These are phyloP conservation scores for Rhabdomys dilectus DNA, from an alignment of 2,113 vertebrate genomes.

Conservation along the genomic window DNA sequence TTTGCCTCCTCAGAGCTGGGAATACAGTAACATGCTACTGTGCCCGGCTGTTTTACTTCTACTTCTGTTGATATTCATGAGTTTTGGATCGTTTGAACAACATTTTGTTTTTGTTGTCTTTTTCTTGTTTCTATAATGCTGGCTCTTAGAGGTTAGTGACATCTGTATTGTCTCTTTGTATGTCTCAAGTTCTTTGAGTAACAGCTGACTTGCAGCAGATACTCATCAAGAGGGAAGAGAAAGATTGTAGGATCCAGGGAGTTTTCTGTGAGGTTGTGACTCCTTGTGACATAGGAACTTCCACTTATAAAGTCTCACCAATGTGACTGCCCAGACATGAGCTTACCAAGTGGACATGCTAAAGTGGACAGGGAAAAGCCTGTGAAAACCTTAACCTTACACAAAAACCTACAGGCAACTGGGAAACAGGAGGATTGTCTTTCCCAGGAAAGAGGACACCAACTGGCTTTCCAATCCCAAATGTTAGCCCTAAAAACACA, in stretches of 20 bases:
- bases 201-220: not conserved
- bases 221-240: not conserved
- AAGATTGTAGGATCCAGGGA: not conserved
- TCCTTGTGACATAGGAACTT: not conserved
- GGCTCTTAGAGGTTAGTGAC: not conserved
- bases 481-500: not conserved
- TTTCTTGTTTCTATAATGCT: not conserved
- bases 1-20: not conserved
- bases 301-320: not conserved
- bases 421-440: not conserved
- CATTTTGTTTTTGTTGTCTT: not conserved
- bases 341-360: not conserved
- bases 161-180: not conserved
- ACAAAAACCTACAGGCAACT: not conserved
- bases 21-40: not conserved
- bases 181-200: not conserved
- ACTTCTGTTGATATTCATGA: not conserved
- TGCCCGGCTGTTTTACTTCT: not conserved
- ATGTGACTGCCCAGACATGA: not conserved
- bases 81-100: not conserved
- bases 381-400: not conserved
- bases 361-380: not conserved
- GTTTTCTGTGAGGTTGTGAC: not conserved
- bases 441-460: not conserved
- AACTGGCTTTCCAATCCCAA: not conserved